phyloP scores from a whole-genome alignment of 2,113 vertebrate genomes.

The Grantiella picta region DNA sequence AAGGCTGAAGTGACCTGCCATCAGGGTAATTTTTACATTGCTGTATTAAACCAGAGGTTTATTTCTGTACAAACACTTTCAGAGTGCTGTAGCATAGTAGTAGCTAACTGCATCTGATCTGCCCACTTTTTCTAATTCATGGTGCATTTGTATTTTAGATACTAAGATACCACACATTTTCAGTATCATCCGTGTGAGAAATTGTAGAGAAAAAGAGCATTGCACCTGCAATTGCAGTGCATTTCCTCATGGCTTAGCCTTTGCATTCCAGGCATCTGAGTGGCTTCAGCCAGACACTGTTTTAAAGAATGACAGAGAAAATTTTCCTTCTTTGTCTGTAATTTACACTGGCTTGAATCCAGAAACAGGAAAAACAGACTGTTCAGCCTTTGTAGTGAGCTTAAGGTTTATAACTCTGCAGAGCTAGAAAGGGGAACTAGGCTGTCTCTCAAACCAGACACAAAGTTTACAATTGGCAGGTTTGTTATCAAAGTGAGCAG shows the following conservation, averaged over 20 bases:
- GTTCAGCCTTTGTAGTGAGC: neutral
- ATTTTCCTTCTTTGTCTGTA: neutral
- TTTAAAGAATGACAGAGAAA: neutral
- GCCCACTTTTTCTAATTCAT: neutral
- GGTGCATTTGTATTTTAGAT: neutral
- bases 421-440: neutral
- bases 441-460: neutral
- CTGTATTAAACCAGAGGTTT: neutral
- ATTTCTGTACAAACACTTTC: neutral
- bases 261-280: neutral
- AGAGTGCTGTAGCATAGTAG: neutral
- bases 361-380: neutral
- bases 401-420: neutral
- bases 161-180: neutral
- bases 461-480: neutral
- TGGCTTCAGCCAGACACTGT: neutral
- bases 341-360: neutral
- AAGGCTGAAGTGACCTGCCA: neutral
- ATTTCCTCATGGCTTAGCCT: accelerated
- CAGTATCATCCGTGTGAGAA: neutral
- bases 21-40: neutral
- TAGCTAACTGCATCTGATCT: neutral
- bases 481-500: neutral
- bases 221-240: neutral
- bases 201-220: neutral